Evolutionary conservation across 2,797 vertebrate species (phyloP).

Genomic region (Strix occidentalis): DNA sequence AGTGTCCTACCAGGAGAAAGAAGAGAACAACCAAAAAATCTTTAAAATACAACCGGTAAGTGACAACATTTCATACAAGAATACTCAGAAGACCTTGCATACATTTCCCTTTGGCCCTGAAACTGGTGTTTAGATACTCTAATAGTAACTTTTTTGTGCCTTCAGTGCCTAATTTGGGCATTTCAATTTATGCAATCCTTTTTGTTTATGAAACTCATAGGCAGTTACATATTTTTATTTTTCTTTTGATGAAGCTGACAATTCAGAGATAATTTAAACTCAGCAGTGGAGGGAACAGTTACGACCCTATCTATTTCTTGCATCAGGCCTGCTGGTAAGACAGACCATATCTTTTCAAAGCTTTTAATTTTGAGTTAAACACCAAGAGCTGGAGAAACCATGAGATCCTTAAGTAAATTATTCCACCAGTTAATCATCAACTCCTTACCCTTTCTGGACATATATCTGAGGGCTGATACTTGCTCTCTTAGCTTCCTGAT

Average conservation of each 20-base stretch:
- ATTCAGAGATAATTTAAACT: background rate
- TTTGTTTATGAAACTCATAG: background rate
- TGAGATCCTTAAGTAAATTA: background rate
- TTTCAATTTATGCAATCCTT: background rate
- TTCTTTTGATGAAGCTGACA: background rate
- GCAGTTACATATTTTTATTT: background rate
- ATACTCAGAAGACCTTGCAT: background rate
- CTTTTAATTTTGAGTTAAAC: background rate
- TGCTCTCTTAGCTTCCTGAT: background rate
- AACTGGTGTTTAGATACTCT: background rate
- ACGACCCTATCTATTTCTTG: background rate
- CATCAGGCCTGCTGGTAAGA: background rate
- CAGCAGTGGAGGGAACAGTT: background rate
- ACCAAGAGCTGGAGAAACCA: background rate
- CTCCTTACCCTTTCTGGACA: background rate
- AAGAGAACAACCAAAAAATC: background rate
- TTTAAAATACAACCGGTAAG: background rate
- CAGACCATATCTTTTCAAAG: background rate
- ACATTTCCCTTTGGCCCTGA: background rate
- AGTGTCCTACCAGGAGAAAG: background rate
- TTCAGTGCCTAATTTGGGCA: background rate
- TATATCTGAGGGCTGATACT: background rate
- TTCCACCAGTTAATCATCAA: background rate
- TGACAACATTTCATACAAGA: background rate
- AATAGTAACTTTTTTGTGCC: background rate